phyloP scores from a whole-genome alignment of 2,797 vertebrate species.

The Sebastes oblongus region DNA sequence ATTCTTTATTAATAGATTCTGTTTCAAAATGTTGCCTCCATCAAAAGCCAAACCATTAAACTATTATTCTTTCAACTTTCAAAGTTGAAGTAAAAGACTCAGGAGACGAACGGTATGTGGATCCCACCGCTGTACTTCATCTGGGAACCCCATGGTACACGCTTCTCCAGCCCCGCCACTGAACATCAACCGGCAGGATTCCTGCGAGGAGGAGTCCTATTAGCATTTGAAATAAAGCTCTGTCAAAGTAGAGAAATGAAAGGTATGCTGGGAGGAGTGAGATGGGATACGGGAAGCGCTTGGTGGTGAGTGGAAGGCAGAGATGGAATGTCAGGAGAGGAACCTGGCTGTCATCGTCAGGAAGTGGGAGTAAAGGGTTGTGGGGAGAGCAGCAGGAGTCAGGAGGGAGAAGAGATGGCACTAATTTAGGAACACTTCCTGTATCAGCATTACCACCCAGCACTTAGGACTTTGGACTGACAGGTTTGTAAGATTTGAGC shows the following conservation, averaged over 20 bases:
- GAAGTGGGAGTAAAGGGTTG: conserved; percentile 62
- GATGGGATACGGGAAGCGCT: conserved; percentile 58
- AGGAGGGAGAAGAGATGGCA: conserved; percentile 79
- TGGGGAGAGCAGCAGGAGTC: conserved; percentile 59
- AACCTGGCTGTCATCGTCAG: conserved; percentile 63
- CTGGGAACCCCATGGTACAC: neutral
- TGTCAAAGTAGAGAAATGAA: conserved; percentile 57
- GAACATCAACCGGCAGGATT: conserved; percentile 25
- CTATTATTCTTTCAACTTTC: neutral
- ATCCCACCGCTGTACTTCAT: neutral
- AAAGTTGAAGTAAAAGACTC: neutral
- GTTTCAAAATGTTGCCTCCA: conserved; percentile 1
- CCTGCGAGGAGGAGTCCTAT: conserved; percentile 26
- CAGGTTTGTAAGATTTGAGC: neutral
- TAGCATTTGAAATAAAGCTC: conserved; percentile 64
- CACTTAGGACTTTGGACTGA: neutral
- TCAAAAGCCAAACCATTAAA: neutral
- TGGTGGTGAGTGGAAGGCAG: conserved; percentile 56
- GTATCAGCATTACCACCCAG: conserved; percentile 65
- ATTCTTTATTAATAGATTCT: conserved; percentile 7
- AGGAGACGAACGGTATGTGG: neutral
- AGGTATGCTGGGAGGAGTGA: conserved; percentile 65
- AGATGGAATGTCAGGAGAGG: conserved; percentile 58
- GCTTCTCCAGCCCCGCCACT: neutral
- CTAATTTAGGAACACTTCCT: conserved; percentile 82